Evolutionary conservation across 2,113 vertebrate species (phyloP).

Genomic region (Neotoma lepida): DNA sequence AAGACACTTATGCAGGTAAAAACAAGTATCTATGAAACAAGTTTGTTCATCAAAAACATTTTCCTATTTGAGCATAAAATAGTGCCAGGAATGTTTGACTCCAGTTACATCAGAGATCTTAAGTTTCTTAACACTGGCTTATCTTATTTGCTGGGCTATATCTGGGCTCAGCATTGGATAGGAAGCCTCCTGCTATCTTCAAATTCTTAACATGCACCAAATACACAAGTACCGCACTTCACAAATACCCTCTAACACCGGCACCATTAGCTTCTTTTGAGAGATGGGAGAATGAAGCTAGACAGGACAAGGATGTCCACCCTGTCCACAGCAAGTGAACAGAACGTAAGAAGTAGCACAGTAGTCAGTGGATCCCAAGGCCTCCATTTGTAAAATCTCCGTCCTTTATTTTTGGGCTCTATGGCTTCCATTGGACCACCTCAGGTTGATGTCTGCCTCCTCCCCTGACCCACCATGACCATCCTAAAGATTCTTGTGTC

Average conservation of each 20-base stretch:
- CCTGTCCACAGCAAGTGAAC: background rate
- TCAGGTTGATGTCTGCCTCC: background rate
- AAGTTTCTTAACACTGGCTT: background rate
- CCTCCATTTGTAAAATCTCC: background rate
- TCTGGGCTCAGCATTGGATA: background rate
- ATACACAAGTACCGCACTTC: background rate
- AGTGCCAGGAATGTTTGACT: background rate
- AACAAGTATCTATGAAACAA: slow-evolving; percentile 38
- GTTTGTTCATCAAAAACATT: slow-evolving; percentile 37
- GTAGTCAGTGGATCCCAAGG: background rate
- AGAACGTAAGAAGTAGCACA: background rate
- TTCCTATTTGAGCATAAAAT: slow-evolving; percentile 22
- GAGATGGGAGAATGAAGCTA: background rate
- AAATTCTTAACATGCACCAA: background rate
- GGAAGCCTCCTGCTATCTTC: background rate
- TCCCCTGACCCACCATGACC: background rate
- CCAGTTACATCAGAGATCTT: background rate
- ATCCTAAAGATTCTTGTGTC: background rate
- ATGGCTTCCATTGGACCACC: background rate
- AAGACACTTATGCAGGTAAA: slow-evolving; percentile 46
- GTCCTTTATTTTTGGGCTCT: background rate
- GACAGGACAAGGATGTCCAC: background rate
- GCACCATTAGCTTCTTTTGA: background rate
- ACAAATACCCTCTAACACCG: background rate
- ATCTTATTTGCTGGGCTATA: slow-evolving; percentile 13